A percentile compares a stretch with the other conserved stretches of the same genome.
These are phyloP conservation scores for Trachymyrmex septentrionalis DNA, from an alignment of 1,140 invertebrate genomes.

Conservation along the genomic window DNA sequence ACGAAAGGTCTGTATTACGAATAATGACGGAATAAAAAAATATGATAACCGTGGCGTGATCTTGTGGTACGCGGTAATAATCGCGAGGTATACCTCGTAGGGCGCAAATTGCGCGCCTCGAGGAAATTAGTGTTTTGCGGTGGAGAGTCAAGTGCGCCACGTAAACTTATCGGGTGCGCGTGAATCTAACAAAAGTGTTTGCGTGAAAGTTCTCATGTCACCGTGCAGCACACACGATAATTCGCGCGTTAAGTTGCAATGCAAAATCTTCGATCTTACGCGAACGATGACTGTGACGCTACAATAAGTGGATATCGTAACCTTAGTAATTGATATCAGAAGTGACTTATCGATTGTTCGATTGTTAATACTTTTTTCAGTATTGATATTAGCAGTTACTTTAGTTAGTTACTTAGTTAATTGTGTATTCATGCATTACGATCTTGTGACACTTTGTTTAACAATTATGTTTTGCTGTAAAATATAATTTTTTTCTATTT, in stretches of 20 bases:
- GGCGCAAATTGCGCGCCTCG: slow-evolving; percentile 59
- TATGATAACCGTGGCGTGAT: slow-evolving; percentile 61
- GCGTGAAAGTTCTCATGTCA: slow-evolving; percentile 28
- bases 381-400: too few species aligned
- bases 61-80: slow-evolving; percentile 51
- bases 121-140: slow-evolving; percentile 59
- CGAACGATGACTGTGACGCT: background rate
- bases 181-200: slow-evolving; percentile 47
- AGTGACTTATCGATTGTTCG: background rate
- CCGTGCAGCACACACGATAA: slow-evolving; percentile 12
- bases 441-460: too few species aligned
- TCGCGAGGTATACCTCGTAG: slow-evolving; percentile 44
- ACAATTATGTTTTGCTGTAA: background rate
- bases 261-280: slow-evolving; percentile 15
- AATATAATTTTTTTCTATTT: background rate
- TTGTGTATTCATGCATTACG: too few species aligned
- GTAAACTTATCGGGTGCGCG: slow-evolving; percentile 55
- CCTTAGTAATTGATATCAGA: background rate
- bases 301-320: background rate
- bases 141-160: slow-evolving; percentile 24
- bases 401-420: too few species aligned
- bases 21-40: slow-evolving; percentile 57
- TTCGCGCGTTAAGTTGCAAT: slow-evolving; percentile 34
- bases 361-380: background rate
- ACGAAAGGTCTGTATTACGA: slow-evolving; percentile 65